These are phyloP conservation scores for Rotaria sp. DNA, from an alignment of 2,888 invertebrate genomes.

Conservation along the genomic window DNA sequence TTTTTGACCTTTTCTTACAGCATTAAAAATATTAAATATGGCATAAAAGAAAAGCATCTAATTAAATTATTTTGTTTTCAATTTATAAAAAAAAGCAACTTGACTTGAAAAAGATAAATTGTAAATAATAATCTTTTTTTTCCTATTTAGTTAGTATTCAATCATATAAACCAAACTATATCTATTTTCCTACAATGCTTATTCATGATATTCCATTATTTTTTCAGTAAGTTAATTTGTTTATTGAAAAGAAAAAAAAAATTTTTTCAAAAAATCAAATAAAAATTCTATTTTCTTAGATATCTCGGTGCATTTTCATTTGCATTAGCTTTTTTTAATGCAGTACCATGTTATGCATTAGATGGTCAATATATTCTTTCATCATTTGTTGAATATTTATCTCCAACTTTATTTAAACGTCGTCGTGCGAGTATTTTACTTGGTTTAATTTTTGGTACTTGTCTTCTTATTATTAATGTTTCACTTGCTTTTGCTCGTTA, in stretches of 20 bases:
- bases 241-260: background rate
- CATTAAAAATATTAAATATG: too few species aligned
- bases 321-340: slow-evolving; percentile 74
- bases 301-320: slow-evolving; percentile 70
- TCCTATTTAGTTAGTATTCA: slow-evolving; percentile 31
- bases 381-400: slow-evolving; percentile 51
- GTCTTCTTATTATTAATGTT: slow-evolving; percentile 65
- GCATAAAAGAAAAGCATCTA: too few species aligned
- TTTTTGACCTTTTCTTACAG: too few species aligned
- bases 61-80: too few species aligned
- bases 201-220: slow-evolving; percentile 55
- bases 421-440: background rate
- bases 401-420: background rate
- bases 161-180: slow-evolving; percentile 41
- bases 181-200: slow-evolving; percentile 33
- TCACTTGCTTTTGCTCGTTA: slow-evolving; percentile 56
- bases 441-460: slow-evolving; percentile 68
- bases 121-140: too few species aligned
- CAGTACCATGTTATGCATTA: slow-evolving; percentile 81
- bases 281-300: slow-evolving; percentile 31
- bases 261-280: too few species aligned
- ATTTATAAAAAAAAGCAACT: too few species aligned
- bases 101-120: too few species aligned
- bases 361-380: slow-evolving; percentile 83
- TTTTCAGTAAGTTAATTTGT: slow-evolving; percentile 51